Conservation (phyloP, 2,113 vertebrate species). For the Mesocricetus auratus region DNA sequence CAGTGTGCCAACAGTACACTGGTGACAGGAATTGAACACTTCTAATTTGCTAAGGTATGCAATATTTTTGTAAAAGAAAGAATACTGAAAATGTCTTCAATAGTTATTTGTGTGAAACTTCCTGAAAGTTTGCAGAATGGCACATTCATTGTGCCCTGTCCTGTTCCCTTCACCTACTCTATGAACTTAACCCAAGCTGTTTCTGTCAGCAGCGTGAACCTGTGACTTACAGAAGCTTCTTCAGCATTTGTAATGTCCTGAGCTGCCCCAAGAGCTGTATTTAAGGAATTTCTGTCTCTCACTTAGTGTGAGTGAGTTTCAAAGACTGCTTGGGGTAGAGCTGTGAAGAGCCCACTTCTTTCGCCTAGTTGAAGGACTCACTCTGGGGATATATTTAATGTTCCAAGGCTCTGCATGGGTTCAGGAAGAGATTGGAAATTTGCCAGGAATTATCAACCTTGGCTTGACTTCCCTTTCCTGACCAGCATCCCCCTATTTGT, state of each 20-base stretch:
- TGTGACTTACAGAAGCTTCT: not conserved
- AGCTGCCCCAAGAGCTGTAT: not conserved
- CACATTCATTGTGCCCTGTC: not conserved
- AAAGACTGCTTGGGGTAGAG: not conserved
- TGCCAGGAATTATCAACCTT: not conserved
- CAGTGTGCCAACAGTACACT: not conserved
- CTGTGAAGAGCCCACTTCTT: not conserved
- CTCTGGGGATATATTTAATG: not conserved
- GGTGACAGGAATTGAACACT: not conserved
- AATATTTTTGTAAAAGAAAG: not conserved
- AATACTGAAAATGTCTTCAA: not conserved
- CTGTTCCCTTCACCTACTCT: not conserved
- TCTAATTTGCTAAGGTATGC: not conserved
- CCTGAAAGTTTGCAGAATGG: not conserved
- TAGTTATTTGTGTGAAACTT: not conserved
- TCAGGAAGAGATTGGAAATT: conserved; percentile 11
- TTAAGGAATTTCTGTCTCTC: not conserved
- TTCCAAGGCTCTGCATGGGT: not conserved
- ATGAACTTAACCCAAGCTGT: not conserved
- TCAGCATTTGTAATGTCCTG: not conserved
- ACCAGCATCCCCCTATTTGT: not conserved
- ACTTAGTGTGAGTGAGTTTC: not conserved
- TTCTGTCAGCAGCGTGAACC: conserved; percentile 32
- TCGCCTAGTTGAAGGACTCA: not conserved
- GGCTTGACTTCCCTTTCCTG: not conserved